These are phyloP conservation scores for Pluvianellus socialis DNA, from an alignment of 2,113 vertebrate species.

Conservation along the genomic window DNA sequence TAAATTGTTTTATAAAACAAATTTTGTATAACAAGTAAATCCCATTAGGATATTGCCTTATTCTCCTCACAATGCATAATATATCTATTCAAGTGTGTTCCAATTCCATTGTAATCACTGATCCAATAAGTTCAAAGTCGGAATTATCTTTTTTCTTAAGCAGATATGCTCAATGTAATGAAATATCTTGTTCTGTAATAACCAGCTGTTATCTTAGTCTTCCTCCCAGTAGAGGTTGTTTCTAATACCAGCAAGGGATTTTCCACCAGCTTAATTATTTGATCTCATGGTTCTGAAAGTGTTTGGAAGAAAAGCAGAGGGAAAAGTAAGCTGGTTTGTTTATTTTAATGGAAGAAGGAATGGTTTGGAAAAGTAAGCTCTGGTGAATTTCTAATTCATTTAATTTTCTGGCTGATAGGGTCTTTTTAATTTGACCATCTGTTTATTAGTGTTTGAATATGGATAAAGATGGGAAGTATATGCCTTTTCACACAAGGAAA, in stretches of 20 bases:
- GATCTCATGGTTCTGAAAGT: conserved; percentile 34
- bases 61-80: neutral
- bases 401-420: conserved; percentile 68
- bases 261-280: conserved; percentile 62
- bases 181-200: conserved; percentile 47
- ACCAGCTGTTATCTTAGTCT: conserved; percentile 50
- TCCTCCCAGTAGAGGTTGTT: conserved; percentile 20
- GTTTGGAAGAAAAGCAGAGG: conserved; percentile 23
- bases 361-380: conserved; percentile 43
- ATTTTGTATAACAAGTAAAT: neutral
- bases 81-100: neutral
- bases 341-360: conserved; percentile 56
- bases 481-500: neutral
- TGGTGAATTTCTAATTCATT: conserved; percentile 65
- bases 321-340: conserved; percentile 35
- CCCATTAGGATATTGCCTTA: neutral
- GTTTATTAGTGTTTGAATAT: conserved; percentile 56
- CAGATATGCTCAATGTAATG: conserved; percentile 8
- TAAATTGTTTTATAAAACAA: neutral
- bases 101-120: neutral
- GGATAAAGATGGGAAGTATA: conserved; percentile 4
- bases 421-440: conserved; percentile 69
- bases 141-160: neutral
- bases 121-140: conserved; percentile 29
- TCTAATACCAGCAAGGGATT: conserved; percentile 55